These are phyloP conservation scores for Dicycla oo DNA, from an alignment of 2,888 invertebrate species.

Conservation along the genomic window DNA sequence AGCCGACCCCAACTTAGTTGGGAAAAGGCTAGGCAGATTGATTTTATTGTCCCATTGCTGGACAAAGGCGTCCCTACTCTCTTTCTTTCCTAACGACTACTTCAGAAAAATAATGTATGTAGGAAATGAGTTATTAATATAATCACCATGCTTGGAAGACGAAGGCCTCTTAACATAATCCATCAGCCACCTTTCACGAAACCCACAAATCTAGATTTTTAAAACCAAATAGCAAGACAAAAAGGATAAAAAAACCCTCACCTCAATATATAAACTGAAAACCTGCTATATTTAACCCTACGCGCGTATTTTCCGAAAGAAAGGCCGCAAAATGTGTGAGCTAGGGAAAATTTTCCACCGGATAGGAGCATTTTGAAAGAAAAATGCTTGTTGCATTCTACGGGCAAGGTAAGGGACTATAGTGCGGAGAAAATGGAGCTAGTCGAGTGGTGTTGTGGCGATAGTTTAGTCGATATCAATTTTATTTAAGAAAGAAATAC, in stretches of 20 bases:
- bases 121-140: not conserved
- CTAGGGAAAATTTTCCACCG: constrained; percentile 64
- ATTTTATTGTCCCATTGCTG: too few species aligned
- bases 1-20: too few species aligned
- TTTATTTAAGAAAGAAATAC: not conserved
- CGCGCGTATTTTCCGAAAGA: constrained; percentile 62
- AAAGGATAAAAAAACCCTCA: constrained; percentile 6
- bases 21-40: too few species aligned
- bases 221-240: constrained; percentile 10
- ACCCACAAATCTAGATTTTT: too few species aligned
- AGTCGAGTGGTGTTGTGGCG: constrained; percentile 36
- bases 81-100: not conserved
- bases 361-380: constrained; percentile 69
- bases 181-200: not conserved
- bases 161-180: not conserved
- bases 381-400: constrained; percentile 72
- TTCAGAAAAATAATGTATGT: not conserved
- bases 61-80: too few species aligned
- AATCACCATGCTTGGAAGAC: not conserved
- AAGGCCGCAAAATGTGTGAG: constrained; percentile 65
- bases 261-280: constrained; percentile 43
- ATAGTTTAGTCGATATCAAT: constrained; percentile 1
- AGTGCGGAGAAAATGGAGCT: constrained; percentile 44
- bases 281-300: constrained; percentile 53
- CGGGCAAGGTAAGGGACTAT: constrained; percentile 52